Conservation (phyloP, 1,140 invertebrate species). For the Scaptodrosophila lebanonensis region DNA sequence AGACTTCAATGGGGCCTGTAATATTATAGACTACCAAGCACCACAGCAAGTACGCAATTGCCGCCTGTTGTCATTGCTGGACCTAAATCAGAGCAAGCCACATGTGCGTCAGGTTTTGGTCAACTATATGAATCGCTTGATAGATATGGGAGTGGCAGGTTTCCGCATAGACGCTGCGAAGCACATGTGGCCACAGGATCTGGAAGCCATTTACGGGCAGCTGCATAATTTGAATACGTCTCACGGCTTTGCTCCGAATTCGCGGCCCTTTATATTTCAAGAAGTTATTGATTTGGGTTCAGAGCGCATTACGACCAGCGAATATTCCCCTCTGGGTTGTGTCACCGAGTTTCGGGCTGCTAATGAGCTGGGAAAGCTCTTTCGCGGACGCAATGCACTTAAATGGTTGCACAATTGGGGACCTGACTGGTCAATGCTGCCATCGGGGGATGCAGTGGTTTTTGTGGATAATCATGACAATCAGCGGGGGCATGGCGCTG, state of each 20-base stretch:
- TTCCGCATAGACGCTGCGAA: conserved; percentile 86
- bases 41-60: conserved; percentile 83
- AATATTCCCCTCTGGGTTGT: conserved; percentile 83
- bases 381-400: conserved; percentile 74
- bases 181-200: conserved; percentile 88
- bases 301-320: conserved; percentile 78
- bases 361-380: conserved; percentile 77
- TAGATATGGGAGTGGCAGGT: conserved; percentile 87
- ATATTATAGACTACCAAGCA: conserved; percentile 78
- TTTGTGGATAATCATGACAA: conserved; percentile 84
- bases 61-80: conserved; percentile 82
- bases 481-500: too few species aligned
- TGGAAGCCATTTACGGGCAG: conserved; percentile 80
- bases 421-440: conserved; percentile 79
- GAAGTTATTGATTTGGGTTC: conserved; percentile 89
- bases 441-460: conserved; percentile 79
- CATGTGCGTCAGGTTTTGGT: conserved; percentile 84
- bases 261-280: conserved; percentile 85
- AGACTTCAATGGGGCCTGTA: conserved; percentile 79
- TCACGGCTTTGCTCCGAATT: conserved; percentile 80
- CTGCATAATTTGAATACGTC: conserved; percentile 81
- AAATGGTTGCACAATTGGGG: conserved; percentile 79
- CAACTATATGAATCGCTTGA: conserved; percentile 83
- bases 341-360: conserved; percentile 85
- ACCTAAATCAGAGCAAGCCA: conserved; percentile 82